Evolutionary conservation across 2,888 invertebrate genomes (phyloP).

Genomic region (Anorthoa munda): DNA sequence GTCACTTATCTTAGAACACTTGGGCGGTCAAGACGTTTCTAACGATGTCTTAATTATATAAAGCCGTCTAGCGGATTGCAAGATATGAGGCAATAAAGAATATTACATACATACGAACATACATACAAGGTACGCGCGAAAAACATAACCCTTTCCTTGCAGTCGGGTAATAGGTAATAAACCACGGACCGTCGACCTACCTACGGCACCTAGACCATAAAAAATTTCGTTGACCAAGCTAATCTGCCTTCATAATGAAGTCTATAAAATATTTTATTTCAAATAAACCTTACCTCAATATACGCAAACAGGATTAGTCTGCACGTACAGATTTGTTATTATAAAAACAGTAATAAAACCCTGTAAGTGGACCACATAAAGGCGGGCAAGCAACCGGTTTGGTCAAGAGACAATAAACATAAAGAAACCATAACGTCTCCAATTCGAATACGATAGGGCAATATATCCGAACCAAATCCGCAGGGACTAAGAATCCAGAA

Average conservation of each 20-base stretch:
- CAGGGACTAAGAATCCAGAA: conserved; percentile 57
- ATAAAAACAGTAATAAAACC: conserved; percentile 40
- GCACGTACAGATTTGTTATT: conserved; percentile 18
- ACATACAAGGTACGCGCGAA: too few species aligned
- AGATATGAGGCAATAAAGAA: too few species aligned
- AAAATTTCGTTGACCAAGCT: conserved; percentile 32
- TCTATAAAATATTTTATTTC: conserved; percentile 42
- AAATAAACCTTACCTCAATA: conserved; percentile 27
- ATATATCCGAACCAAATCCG: conserved; percentile 63
- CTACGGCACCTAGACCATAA: conserved; percentile 7
- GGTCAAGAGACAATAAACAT: conserved; percentile 54
- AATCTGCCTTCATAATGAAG: conserved; percentile 31
- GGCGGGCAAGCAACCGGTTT: conserved; percentile 18
- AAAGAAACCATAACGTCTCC: conserved; percentile 57
- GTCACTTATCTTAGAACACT: too few species aligned
- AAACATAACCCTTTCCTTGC: too few species aligned
- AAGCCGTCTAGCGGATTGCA: too few species aligned
- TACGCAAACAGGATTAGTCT: neutral
- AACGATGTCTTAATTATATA: too few species aligned
- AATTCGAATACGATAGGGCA: conserved; percentile 62
- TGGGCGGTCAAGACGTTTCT: too few species aligned
- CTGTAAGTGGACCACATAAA: conserved; percentile 36
- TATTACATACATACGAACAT: too few species aligned
- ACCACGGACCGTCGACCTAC: neutral
- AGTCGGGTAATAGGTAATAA: conserved; percentile 7